Percentiles rank a stretch among this genome's conserved stretches.
These are phyloP conservation scores for Balanococcus diminutus DNA, from an alignment of 2,888 invertebrate genomes.

Conservation along the genomic window DNA sequence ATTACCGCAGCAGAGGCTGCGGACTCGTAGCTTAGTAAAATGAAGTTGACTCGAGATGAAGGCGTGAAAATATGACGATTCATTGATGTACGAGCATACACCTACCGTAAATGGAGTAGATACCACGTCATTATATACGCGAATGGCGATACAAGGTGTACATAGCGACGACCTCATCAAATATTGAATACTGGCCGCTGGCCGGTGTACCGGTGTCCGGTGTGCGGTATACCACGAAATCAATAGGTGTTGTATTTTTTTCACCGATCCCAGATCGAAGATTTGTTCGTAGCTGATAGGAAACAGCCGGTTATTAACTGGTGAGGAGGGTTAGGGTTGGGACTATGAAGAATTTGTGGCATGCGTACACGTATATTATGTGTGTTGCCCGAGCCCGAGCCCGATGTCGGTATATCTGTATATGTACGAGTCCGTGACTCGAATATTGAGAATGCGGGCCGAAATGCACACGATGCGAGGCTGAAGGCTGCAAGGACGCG, in stretches of 20 bases:
- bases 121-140: conserved; percentile 4
- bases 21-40: neutral
- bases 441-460: conserved; percentile 28
- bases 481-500: neutral
- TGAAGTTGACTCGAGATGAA: neutral
- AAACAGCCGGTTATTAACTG: conserved; percentile 31
- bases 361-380: neutral
- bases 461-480: neutral
- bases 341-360: conserved; percentile 25
- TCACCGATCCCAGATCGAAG: neutral
- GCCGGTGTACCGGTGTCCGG: too few relatives aligned
- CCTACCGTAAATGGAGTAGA: neutral
- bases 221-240: neutral
- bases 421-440: neutral
- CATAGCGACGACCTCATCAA: neutral
- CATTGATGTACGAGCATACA: neutral
- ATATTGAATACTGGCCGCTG: neutral
- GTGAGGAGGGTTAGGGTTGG: neutral
- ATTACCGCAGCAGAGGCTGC: neutral
- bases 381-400: neutral
- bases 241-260: conserved; percentile 31
- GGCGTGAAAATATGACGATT: neutral
- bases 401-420: neutral
- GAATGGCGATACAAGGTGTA: neutral
- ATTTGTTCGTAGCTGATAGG: neutral